These are phyloP conservation scores for Linurgus olivaceus DNA, from an alignment of 2,797 vertebrate genomes.

Conservation along the genomic window DNA sequence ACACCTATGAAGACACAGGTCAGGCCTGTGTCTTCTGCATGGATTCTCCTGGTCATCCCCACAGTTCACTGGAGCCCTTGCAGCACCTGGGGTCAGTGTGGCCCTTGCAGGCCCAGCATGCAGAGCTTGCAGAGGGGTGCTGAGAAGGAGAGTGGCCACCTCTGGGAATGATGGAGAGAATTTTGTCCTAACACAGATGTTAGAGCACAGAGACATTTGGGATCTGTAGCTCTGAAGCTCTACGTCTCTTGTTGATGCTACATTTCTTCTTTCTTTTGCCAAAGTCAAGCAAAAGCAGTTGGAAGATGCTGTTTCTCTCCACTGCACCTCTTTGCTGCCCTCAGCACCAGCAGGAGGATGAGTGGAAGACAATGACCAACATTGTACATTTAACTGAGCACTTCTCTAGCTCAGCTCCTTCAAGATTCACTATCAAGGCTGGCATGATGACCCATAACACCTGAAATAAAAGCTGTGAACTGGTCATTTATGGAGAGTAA, in stretches of 20 bases:
- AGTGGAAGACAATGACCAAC: neutral
- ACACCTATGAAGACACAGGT: no score
- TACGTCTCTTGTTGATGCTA: neutral
- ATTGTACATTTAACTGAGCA: neutral
- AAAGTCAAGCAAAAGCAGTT: neutral
- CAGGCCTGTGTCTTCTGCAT: neutral
- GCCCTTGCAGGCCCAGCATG: neutral
- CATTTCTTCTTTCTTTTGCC: neutral
- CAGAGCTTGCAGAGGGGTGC: neutral
- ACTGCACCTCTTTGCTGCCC: neutral
- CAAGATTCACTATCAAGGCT: neutral
- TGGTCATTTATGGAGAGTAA: neutral
- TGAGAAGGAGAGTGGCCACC: neutral
- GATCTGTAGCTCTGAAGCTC: neutral
- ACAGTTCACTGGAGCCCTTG: neutral
- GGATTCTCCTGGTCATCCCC: neutral
- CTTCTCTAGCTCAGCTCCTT: neutral
- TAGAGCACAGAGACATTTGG: neutral
- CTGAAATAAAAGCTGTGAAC: neutral
- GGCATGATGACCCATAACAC: neutral
- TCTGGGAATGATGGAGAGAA: neutral
- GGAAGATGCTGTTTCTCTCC: neutral
- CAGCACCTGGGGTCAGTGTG: neutral
- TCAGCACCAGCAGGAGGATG: accelerated
- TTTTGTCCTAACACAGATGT: neutral